Percentiles rank a stretch among this genome's conserved stretches.
These are phyloP conservation scores for Syngnathus floridae DNA, from an alignment of 2,113 vertebrate genomes.

Conservation along the genomic window DNA sequence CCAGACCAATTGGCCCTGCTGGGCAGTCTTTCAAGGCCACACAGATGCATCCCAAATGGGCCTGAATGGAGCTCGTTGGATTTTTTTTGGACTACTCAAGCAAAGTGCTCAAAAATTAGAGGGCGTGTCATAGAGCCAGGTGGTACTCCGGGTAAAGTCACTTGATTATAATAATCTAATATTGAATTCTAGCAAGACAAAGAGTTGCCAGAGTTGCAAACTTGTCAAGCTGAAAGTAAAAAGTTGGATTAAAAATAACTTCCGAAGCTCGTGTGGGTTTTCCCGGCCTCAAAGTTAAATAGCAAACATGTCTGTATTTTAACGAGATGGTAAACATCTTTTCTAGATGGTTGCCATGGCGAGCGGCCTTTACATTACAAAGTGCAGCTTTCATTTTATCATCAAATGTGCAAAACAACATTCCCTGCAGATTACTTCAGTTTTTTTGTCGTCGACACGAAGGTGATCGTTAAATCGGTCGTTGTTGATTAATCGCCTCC, in stretches of 20 bases:
- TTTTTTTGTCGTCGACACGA: no score
- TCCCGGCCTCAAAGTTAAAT: not conserved
- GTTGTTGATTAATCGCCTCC: no score
- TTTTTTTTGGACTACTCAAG: not conserved
- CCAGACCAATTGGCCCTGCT: conserved; percentile 1
- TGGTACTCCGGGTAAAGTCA: not conserved
- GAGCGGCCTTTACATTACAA: not conserved
- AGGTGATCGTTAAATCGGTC: no score
- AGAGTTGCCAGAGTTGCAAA: conserved; percentile 2
- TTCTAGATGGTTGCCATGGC: not conserved
- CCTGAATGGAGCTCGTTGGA: no score
- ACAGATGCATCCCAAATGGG: not conserved
- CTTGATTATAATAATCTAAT: not conserved
- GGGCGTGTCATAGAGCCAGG: not conserved
- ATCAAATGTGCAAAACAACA: not conserved
- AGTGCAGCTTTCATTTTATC: not conserved
- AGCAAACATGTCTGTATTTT: not conserved
- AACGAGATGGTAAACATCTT: not conserved
- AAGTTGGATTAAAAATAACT: not conserved
- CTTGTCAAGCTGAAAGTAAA: not conserved
- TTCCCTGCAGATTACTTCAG: no score
- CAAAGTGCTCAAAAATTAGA: not conserved
- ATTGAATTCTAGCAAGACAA: conserved; percentile 9
- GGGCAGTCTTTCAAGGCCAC: not conserved
- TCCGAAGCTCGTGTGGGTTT: not conserved